These are phyloP conservation scores for Macroramphosus scolopax DNA, from an alignment of 2,797 vertebrate genomes.

Conservation along the genomic window DNA sequence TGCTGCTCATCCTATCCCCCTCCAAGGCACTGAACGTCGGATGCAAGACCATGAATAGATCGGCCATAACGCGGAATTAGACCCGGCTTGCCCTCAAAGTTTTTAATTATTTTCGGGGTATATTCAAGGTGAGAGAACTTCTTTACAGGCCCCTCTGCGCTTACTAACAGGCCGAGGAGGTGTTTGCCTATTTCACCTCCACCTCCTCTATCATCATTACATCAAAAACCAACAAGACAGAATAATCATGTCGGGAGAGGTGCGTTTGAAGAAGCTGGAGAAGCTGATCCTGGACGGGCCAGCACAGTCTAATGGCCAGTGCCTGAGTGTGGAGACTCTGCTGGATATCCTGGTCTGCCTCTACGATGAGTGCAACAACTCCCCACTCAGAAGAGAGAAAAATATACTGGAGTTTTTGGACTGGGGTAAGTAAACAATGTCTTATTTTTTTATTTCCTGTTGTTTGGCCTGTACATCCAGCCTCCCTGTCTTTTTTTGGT, in stretches of 20 bases:
- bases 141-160: constrained; percentile 41
- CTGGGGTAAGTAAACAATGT: constrained; percentile 85
- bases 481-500: constrained; percentile 46
- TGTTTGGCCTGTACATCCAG: constrained; percentile 26
- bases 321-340: constrained; percentile 94
- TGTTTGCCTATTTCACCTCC: constrained; percentile 3
- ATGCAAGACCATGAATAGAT: constrained; percentile 56
- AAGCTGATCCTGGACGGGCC: constrained; percentile 95
- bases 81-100: constrained; percentile 39
- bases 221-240: constrained; percentile 25
- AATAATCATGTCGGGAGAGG: constrained; percentile 93
- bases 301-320: constrained; percentile 85
- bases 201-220: constrained; percentile 36
- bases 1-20: constrained; percentile 35
- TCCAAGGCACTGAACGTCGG: constrained; percentile 40
- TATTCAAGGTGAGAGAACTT: constrained; percentile 62
- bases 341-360: constrained; percentile 97
- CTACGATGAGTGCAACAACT: constrained; percentile 97
- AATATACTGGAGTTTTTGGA: constrained; percentile 95
- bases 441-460: constrained; percentile 10
- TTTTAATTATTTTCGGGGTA: constrained; percentile 47
- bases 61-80: constrained; percentile 40
- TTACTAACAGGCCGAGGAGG: constrained; percentile 49
- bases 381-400: constrained; percentile 94
- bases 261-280: constrained; percentile 98